Evolutionary conservation across 92 coral and sea anemone species (phyloP).

Genomic region (Muricea muricata): DNA sequence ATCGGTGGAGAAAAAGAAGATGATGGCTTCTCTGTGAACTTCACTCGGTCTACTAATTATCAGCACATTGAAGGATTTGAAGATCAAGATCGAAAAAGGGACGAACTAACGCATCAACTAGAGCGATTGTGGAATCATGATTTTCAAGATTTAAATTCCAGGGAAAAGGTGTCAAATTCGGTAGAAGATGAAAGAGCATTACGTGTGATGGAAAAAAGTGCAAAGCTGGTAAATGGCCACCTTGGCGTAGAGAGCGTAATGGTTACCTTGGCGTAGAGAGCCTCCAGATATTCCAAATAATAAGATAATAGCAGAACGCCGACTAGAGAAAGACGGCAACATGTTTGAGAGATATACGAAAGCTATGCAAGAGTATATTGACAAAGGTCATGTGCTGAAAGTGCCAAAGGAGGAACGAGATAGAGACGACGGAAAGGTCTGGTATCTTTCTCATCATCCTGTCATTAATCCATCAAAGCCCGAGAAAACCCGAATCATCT

Average conservation of each 20-base stretch:
- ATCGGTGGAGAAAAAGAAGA: constrained; percentile 46
- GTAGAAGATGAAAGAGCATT: constrained; percentile 54
- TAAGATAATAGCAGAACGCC: constrained; percentile 56
- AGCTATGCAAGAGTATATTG: not conserved
- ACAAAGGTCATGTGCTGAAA: not conserved
- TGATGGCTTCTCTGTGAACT: constrained; percentile 50
- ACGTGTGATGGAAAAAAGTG: constrained; percentile 44
- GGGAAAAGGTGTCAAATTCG: constrained; percentile 30
- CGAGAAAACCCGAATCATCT: not conserved
- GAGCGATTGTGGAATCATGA: constrained; percentile 63
- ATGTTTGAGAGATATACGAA: constrained; percentile 43
- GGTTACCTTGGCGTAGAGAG: constrained; percentile 56
- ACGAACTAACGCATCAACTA: constrained; percentile 49
- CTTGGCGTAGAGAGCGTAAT: constrained; percentile 61
- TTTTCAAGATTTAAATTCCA: constrained; percentile 46
- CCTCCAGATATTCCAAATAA: constrained; percentile 50
- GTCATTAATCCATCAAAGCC: not conserved
- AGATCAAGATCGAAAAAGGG: not conserved
- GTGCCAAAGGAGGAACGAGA: not conserved
- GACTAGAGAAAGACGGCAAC: constrained; percentile 49
- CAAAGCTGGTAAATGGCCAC: constrained; percentile 40
- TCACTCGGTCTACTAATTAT: not conserved
- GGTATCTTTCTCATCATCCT: not conserved
- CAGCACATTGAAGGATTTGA: not conserved
- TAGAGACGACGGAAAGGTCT: not conserved